phyloP scores from a whole-genome alignment of 2,113 vertebrate species.

The Apistogramma diplotaenia region DNA sequence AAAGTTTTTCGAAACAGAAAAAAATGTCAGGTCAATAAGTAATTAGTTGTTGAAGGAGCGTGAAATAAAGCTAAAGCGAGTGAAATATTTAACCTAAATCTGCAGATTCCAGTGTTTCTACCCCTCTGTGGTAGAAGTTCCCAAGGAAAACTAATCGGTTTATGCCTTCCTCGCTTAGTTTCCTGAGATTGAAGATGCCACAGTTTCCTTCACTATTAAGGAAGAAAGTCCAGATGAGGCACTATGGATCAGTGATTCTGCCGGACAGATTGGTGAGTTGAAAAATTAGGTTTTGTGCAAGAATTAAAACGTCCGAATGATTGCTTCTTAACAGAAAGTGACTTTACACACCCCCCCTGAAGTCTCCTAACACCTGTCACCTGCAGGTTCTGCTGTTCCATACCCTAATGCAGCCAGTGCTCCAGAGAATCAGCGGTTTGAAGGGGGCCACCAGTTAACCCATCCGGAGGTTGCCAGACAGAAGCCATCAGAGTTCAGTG shows the following conservation, averaged over 20 bases:
- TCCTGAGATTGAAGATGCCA: conserved; percentile 49
- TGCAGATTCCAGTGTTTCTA: neutral
- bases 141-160: neutral
- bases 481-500: conserved; percentile 34
- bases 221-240: conserved; percentile 72
- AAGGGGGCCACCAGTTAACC: conserved; percentile 7
- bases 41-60: neutral
- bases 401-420: neutral
- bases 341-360: neutral
- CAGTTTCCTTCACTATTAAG: conserved; percentile 64
- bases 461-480: conserved; percentile 20
- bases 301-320: neutral
- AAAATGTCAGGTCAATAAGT: neutral
- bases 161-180: conserved; percentile 22
- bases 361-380: neutral
- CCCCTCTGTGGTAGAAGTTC: neutral
- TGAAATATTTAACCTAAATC: neutral
- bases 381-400: conserved; percentile 35
- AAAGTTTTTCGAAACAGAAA: neutral
- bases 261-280: conserved; percentile 21
- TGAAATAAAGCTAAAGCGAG: neutral
- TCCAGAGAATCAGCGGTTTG: conserved; percentile 26
- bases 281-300: neutral
- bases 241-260: conserved; percentile 60
- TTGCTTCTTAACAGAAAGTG: neutral